A percentile compares a stretch with the other conserved stretches of the same genome.
phyloP scores from a whole-genome alignment of 1,140 invertebrate genomes.

The Nebria ingens region DNA sequence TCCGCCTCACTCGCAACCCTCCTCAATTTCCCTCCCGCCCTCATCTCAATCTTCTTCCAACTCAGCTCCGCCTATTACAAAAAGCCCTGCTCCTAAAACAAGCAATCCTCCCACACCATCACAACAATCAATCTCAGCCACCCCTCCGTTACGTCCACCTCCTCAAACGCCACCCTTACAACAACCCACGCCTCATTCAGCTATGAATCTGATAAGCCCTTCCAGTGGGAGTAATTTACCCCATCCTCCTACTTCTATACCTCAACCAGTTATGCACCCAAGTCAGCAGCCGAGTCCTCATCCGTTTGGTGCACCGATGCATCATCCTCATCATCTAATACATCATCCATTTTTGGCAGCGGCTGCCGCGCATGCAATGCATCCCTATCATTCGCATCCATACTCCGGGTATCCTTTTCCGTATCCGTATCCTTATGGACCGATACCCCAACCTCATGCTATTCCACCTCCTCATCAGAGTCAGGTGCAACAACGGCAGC shows the following conservation, averaged over 20 bases:
- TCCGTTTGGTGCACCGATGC: slow-evolving; percentile 43
- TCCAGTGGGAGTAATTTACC: slow-evolving; percentile 31
- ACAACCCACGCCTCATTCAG: slow-evolving; percentile 41
- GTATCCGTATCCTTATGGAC: slow-evolving; percentile 58
- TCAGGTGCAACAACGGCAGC: slow-evolving; percentile 40
- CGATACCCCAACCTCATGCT: slow-evolving; percentile 57
- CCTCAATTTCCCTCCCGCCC: slow-evolving; percentile 8
- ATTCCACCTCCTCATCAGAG: slow-evolving; percentile 55
- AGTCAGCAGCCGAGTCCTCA: slow-evolving; percentile 54
- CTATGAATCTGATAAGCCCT: slow-evolving; percentile 48
- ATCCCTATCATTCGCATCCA: slow-evolving; percentile 54
- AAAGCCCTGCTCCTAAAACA: neutral
- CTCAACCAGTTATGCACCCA: slow-evolving; percentile 58
- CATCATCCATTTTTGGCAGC: slow-evolving; percentile 55
- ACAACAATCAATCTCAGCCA: slow-evolving; percentile 27
- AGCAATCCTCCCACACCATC: slow-evolving; percentile 24
- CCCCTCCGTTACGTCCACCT: slow-evolving; percentile 29
- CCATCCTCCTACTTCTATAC: slow-evolving; percentile 48
- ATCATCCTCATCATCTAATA: slow-evolving; percentile 52
- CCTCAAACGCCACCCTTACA: slow-evolving; percentile 40
- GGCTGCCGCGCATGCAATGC: slow-evolving; percentile 50
- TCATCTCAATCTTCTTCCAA: no score
- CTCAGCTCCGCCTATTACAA: neutral
- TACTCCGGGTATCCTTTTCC: slow-evolving; percentile 47
- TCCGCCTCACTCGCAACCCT: slow-evolving; percentile 24